Base-by-base conservation (phyloP, 2,113 vertebrate genomes). In the Lates calcarifer region DNA sequence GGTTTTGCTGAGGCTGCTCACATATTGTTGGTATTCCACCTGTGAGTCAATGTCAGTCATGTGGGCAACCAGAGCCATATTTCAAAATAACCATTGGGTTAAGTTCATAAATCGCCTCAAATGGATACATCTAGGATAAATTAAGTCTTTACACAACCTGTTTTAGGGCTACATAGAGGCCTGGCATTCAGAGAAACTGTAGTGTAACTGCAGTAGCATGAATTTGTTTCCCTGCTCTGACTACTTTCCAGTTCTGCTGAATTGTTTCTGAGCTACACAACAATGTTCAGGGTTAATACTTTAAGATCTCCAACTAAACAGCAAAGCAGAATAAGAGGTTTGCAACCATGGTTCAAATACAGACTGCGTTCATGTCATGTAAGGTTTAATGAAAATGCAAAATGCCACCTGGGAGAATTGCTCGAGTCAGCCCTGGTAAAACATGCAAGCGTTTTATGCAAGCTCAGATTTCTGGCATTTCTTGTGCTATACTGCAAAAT, bases 381-480 rank as follows among this genome's bases (percentile, higher is more conserved):
- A 56, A 73, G 41, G 68, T 68, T 69, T 39, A 77, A 79, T 79
- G 26, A 72, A 77, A 84, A 83, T 51, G 43, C 57, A 77, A 80
- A 86, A 72, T 18, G 29, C 37, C 47, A 47, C 47, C 29, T 56
- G 49, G 43, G 37, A 68, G 86, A 74, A 55, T 15, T 0, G 39
- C 51, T 68, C 10, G 18, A 58, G 41, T 81, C 66, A 62, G 65
- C 60, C 67, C 10, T 47, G 12, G 28, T 39, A 45, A 55, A 58
- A 20, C 0, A 17, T 12, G 2, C 10, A n/a, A 45, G 24, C 39
- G 9, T 13, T n/a, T 66, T 81, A 60, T 84, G 68, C 55, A 61
- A 28, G 33, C 53, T 58, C 12, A 71, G 20, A 67, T 63, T 17
- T 65, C 47, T 74, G 15, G n/a, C 26, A 7, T 60, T 64, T 65